These are phyloP conservation scores for Agriotes lineatus DNA, from an alignment of 2,888 invertebrate species.

Conservation along the genomic window DNA sequence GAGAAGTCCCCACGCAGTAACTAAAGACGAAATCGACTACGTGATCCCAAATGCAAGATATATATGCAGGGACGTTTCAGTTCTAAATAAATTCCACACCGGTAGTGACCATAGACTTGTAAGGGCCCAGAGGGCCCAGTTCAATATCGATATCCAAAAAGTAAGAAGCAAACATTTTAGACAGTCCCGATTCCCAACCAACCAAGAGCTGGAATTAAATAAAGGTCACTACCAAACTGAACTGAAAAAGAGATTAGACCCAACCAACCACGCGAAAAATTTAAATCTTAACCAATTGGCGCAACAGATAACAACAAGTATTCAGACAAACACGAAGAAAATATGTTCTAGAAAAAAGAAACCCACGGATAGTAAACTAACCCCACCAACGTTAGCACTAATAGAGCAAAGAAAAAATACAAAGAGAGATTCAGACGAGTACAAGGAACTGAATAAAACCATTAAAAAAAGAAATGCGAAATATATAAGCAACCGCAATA, in stretches of 20 bases:
- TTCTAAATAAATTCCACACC: neutral
- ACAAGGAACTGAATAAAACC: neutral
- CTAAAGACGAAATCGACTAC: neutral
- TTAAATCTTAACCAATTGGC: neutral
- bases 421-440: neutral
- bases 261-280: neutral
- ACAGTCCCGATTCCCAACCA: neutral
- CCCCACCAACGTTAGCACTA: neutral
- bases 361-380: neutral
- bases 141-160: neutral
- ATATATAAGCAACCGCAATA: no score
- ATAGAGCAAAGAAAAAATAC: neutral
- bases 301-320: neutral
- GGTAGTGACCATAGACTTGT: neutral
- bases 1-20: no score
- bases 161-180: neutral
- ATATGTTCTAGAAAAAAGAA: neutral
- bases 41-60: neutral
- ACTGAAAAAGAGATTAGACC: neutral
- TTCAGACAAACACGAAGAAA: neutral
- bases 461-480: no score
- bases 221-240: neutral
- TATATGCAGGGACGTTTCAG: neutral
- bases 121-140: neutral
- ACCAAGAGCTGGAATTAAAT: neutral